A percentile compares a stretch with the other conserved stretches of the same genome.
Evolutionary conservation across 2,888 invertebrate species (phyloP).

Genomic region (Drosophila rellima): DNA sequence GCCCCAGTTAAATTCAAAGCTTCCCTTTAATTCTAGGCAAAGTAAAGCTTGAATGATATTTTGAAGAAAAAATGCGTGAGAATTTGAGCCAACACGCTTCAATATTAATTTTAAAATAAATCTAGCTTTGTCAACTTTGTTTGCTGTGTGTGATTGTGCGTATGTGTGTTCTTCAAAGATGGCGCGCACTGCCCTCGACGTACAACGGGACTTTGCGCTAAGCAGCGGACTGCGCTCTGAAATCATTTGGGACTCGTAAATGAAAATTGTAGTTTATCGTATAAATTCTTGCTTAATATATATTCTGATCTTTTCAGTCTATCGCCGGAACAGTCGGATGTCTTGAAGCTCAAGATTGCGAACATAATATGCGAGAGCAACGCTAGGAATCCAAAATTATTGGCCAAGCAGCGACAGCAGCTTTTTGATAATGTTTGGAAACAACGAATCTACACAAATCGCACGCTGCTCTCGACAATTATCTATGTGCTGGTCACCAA

Average conservation of each 20-base stretch:
- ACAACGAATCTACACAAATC: constrained; percentile 77
- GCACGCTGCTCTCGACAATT: constrained; percentile 73
- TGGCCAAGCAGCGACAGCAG: constrained; percentile 54
- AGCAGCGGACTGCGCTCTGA: constrained; percentile 68
- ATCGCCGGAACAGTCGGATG: constrained; percentile 53
- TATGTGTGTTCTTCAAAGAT: constrained; percentile 16
- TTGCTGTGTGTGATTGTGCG: no score
- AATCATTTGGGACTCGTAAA: constrained; percentile 82
- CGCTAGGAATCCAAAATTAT: not conserved
- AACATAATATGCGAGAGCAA: constrained; percentile 45
- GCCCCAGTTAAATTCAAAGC: not conserved
- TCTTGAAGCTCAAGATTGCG: constrained; percentile 58
- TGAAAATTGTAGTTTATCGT: constrained; percentile 2
- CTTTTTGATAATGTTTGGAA: constrained; percentile 73
- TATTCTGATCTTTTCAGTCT: constrained; percentile 53
- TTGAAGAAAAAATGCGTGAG: not conserved
- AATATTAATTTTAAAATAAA: no score
- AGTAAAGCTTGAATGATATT: not conserved
- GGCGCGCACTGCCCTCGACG: constrained; percentile 68
- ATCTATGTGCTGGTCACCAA: constrained; percentile 76
- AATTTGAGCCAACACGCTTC: not conserved
- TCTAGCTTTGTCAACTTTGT: no score
- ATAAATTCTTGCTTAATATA: no score
- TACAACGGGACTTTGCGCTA: constrained; percentile 78
- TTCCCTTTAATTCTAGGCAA: not conserved